Evolutionary conservation across 1,140 invertebrate genomes (phyloP).

Genomic region (Heliconius eleuchia): DNA sequence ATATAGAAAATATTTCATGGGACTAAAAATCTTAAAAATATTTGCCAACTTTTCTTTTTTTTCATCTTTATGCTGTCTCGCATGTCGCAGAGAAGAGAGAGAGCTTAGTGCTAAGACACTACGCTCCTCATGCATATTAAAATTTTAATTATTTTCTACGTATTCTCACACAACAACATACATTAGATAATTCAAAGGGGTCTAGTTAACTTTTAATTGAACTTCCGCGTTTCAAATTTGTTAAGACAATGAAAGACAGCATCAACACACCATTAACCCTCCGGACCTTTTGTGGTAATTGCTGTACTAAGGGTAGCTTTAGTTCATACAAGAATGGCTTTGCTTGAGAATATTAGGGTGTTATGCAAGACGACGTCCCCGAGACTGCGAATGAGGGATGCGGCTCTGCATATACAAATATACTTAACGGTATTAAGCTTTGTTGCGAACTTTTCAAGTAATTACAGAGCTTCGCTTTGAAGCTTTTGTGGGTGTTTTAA

Average conservation of each 20-base stretch:
- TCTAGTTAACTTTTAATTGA: slow-evolving; percentile 30
- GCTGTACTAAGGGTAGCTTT: background rate
- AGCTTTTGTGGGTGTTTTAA: background rate
- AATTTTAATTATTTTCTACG: no score
- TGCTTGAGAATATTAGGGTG: slow-evolving; percentile 26
- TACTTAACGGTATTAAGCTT: slow-evolving; percentile 7
- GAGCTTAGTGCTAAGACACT: no score
- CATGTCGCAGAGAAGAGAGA: no score
- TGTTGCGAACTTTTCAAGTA: slow-evolving; percentile 8
- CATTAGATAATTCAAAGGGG: no score
- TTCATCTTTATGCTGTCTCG: no score
- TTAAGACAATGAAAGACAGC: slow-evolving; percentile 37
- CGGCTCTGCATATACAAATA: slow-evolving; percentile 12
- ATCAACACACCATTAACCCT: slow-evolving; percentile 32
- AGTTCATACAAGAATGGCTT: slow-evolving; percentile 6
- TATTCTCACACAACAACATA: no score
- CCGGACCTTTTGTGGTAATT: slow-evolving; percentile 26
- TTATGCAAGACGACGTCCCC: slow-evolving; percentile 11
- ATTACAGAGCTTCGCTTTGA: background rate
- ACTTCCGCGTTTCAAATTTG: slow-evolving; percentile 34
- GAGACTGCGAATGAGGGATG: slow-evolving; percentile 1
- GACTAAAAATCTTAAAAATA: no score
- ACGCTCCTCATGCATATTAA: no score
- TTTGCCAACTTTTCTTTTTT: no score
- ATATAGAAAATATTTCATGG: background rate